Percentiles rank a stretch among this genome's conserved stretches.
phyloP scores from a whole-genome alignment of 2,113 vertebrate species.

The Haliaeetus leucogaster region DNA sequence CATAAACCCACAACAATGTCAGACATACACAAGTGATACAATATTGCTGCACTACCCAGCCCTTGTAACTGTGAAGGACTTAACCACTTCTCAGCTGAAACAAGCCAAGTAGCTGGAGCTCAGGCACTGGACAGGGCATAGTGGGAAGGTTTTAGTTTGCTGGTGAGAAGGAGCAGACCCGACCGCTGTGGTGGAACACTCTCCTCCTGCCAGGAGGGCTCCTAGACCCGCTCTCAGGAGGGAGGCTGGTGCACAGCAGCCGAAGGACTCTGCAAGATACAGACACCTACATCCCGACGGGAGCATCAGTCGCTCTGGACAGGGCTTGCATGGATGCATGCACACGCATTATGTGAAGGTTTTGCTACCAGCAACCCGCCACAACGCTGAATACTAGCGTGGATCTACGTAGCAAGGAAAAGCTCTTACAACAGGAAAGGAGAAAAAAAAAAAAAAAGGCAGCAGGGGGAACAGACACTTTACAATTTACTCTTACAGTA shows the following conservation, averaged over 20 bases:
- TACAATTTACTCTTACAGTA: neutral
- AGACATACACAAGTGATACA: neutral
- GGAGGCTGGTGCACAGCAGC: neutral
- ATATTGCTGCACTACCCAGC: neutral
- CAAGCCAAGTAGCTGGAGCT: neutral
- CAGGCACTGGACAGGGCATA: neutral
- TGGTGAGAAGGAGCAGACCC: neutral
- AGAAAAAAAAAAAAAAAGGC: neutral
- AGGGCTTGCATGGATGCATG: accelerated
- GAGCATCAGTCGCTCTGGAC: too few relatives aligned
- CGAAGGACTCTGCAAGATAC: neutral
- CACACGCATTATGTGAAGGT: accelerated
- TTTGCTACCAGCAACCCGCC: neutral
- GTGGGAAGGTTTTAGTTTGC: neutral
- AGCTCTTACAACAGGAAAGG: neutral
- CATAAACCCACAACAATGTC: neutral
- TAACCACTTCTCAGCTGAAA: neutral
- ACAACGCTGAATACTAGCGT: neutral
- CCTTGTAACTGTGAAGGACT: accelerated
- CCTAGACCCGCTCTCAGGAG: neutral
- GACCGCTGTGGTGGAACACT: accelerated
- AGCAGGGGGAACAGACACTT: neutral
- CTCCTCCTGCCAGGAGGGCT: neutral
- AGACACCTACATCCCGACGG: accelerated
- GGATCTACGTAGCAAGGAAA: neutral